These are phyloP conservation scores for Toxotes chatareus DNA, from an alignment of 2,113 vertebrate genomes.

Conservation along the genomic window DNA sequence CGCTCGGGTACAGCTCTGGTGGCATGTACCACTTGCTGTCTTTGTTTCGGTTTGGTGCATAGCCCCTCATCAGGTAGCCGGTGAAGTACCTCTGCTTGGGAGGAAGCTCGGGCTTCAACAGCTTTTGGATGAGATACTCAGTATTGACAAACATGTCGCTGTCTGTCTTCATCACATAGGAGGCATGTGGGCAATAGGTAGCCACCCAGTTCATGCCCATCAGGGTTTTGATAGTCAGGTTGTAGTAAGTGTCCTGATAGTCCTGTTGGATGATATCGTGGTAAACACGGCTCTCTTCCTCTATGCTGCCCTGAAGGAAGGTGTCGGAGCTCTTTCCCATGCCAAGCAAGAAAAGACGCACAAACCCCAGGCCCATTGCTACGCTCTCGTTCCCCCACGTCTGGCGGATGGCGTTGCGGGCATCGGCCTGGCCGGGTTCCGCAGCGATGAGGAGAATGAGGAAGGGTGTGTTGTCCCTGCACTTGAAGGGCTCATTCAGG, in stretches of 20 bases:
- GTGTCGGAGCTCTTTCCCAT: slow-evolving; percentile 81
- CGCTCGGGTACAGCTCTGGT: slow-evolving; percentile 94
- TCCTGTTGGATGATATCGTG: slow-evolving; percentile 96
- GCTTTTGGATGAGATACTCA: slow-evolving; percentile 96
- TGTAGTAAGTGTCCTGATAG: slow-evolving; percentile 96
- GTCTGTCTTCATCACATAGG: slow-evolving; percentile 98
- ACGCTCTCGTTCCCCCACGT: slow-evolving; percentile 96
- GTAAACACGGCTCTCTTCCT: slow-evolving; percentile 90
- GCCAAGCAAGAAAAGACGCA: slow-evolving; percentile 92
- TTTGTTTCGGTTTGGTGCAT: slow-evolving; percentile 95
- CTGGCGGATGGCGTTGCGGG: slow-evolving; percentile 93
- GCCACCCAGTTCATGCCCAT: slow-evolving; percentile 99
- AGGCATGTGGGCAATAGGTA: slow-evolving; percentile 89
- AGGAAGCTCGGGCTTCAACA: slow-evolving; percentile 92
- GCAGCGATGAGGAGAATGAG: slow-evolving; percentile 93
- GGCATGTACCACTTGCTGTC: slow-evolving; percentile 99
- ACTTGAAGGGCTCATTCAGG: slow-evolving; percentile 94
- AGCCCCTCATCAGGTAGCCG: slow-evolving; percentile 96
- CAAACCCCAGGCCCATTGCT: slow-evolving; percentile 86
- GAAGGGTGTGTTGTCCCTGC: slow-evolving; percentile 90
- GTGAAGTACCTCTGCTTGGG: slow-evolving; percentile 93
- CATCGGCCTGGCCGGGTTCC: slow-evolving; percentile 90
- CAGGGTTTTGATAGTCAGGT: slow-evolving; percentile 98
- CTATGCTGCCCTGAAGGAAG: slow-evolving; percentile 87
- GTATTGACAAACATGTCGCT: slow-evolving; percentile 99